Evolutionary conservation across 2,797 vertebrate species (phyloP).

Genomic region (Pipistrellus nathusii): DNA sequence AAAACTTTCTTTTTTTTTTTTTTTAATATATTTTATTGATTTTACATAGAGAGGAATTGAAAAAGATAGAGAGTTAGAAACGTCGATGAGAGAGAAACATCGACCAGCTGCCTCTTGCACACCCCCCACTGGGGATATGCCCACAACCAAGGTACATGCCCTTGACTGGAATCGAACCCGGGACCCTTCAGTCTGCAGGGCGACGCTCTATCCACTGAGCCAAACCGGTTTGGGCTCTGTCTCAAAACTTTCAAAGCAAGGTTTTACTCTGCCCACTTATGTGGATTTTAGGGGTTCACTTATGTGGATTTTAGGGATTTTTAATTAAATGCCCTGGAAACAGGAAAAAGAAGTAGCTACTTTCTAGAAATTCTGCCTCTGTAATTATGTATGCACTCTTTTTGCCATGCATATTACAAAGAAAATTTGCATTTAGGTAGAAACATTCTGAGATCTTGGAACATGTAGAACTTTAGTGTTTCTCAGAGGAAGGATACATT

Average conservation of each 20-base stretch:
- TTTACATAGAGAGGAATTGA: no score
- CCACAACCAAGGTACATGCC: no score
- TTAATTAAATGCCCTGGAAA: neutral
- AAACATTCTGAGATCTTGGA: constrained; percentile 11
- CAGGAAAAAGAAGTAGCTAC: neutral
- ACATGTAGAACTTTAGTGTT: constrained; percentile 10
- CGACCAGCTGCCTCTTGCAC: no score
- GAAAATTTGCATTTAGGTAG: constrained; percentile 27
- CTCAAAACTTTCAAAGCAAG: neutral
- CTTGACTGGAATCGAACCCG: no score
- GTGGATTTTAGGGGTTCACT: neutral
- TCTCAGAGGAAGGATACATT: neutral
- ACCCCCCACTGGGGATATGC: no score
- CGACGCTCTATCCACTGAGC: no score
- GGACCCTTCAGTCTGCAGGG: no score
- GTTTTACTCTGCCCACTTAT: neutral
- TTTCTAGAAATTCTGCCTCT: neutral
- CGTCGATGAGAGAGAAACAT: no score
- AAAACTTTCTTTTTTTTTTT: no score
- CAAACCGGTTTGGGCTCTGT: no score
- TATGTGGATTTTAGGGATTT: neutral
- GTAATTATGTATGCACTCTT: neutral
- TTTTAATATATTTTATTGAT: no score
- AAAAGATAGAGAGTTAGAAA: no score
- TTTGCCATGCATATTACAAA: neutral